These are phyloP conservation scores for Labeo rohita DNA, from an alignment of 2,113 vertebrate genomes.

Conservation along the genomic window DNA sequence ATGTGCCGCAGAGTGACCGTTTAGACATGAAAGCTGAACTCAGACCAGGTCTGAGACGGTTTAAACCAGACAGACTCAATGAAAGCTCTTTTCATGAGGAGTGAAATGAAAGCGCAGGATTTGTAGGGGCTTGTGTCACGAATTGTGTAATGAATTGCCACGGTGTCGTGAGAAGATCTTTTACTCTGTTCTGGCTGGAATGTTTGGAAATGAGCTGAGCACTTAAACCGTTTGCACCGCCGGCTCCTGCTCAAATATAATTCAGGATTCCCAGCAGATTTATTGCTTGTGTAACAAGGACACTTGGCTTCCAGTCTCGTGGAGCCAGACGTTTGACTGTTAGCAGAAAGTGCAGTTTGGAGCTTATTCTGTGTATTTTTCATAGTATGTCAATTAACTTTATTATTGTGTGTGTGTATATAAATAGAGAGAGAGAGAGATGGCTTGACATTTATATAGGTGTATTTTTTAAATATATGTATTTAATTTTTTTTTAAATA, in stretches of 20 bases:
- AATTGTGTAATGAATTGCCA: neutral
- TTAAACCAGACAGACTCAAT: neutral
- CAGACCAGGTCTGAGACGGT: neutral
- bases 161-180: neutral
- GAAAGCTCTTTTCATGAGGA: slow-evolving; percentile 8
- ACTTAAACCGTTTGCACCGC: neutral
- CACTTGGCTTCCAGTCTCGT: neutral
- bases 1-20: too few species aligned
- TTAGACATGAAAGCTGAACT: neutral
- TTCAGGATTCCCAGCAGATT: neutral
- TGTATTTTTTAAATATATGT: too few species aligned
- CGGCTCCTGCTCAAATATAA: slow-evolving; percentile 4
- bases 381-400: too few species aligned
- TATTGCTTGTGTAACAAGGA: slow-evolving; percentile 6
- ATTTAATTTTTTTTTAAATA: too few species aligned
- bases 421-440: too few species aligned
- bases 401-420: too few species aligned
- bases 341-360: neutral
- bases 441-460: too few species aligned
- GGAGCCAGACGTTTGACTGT: neutral
- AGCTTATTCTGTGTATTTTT: too few species aligned
- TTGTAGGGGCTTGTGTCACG: slow-evolving; percentile 8
- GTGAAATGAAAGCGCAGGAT: slow-evolving; percentile 17
- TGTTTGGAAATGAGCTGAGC: slow-evolving; percentile 16
- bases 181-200: neutral